Base-by-base conservation (phyloP, 1,140 invertebrate genomes). In the Solenopsis invicta region DNA sequence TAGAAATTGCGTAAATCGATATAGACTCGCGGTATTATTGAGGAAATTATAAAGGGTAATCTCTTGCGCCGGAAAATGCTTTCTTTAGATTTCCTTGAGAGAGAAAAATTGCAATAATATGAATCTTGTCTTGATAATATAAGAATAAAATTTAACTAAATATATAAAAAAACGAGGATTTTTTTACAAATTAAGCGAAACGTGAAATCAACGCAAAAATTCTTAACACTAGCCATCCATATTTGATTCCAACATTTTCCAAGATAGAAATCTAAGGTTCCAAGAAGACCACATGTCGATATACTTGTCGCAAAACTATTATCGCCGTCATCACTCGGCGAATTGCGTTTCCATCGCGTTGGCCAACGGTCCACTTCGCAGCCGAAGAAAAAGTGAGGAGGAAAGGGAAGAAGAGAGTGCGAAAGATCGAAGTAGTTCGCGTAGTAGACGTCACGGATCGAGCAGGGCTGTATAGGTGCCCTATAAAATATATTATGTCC, bases 401-500 rank as follows among this genome's bases (percentile, higher is more conserved):
- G 18, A 48, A 18, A 59, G 24, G 4, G 48, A 29, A 29, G n/a
- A n/a, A n/a, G n/a, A n/a, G 9, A 69, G 62, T 16, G 48, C 8
- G 13, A 21, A 13, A 41, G 64, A 81, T 82, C 52, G 52, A 59
- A 82, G 69, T 75, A 84, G 80, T 48, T 62, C 54, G 41, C 50
- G 21, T n/a, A n/a, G n/a, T n/a, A 50, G 41, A 18, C 34, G 64
- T 71, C 66, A 21, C 45, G 16, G 13, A 24, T 37, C 29, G n/a
- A 21, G 16, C 13, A 8, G 41, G 50, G 54, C n/a, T 56, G 50
- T 56, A 66, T 54, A 59, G 87, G 74, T 86, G 52, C 82, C 87
- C 89, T 87, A 89, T 92, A 90, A 93, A 93, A 93, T 93, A 88
- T 94, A 93, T 94, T 93, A 93, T 91, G 90, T 90, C 62, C 87